Conservation (phyloP, 92 coral and sea anemone genomes). For the Micromussa lordhowensis region DNA sequence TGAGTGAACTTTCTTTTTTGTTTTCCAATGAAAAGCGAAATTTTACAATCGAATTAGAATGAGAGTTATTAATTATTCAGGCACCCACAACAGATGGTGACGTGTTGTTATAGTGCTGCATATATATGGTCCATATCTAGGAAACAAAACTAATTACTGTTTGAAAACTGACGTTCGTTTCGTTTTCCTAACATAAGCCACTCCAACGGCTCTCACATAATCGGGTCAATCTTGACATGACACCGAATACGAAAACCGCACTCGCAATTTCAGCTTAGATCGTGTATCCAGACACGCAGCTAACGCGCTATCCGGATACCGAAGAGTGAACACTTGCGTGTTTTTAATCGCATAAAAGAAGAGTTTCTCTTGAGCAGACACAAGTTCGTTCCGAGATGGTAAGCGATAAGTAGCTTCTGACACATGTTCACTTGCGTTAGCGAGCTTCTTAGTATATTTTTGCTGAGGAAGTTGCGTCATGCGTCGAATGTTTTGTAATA, state of each 20-base stretch:
- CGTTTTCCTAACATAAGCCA: not conserved
- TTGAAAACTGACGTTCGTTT: not conserved
- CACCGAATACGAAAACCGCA: not conserved
- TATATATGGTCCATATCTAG: conserved; percentile 6
- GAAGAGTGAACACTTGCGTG: not conserved
- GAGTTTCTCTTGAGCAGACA: not conserved
- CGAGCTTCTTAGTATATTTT: not conserved
- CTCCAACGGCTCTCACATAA: not conserved
- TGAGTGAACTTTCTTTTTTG: not conserved
- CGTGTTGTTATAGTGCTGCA: conserved; percentile 3
- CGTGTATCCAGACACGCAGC: not conserved
- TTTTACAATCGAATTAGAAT: conserved; percentile 11
- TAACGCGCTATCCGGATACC: not conserved
- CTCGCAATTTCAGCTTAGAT: not conserved
- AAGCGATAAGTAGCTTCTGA: not conserved
- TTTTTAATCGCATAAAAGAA: not conserved
- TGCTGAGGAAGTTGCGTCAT: not conserved
- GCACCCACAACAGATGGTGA: conserved; percentile 7
- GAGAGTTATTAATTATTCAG: conserved; percentile 14
- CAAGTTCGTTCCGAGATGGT: not conserved
- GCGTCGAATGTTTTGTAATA: not conserved
- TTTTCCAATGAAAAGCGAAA: not conserved
- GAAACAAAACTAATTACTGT: conserved; percentile 7
- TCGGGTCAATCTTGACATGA: not conserved
- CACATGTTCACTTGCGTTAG: not conserved